These are phyloP conservation scores for Anabacerthia variegaticeps DNA, from an alignment of 2,797 vertebrate species.

Conservation along the genomic window DNA sequence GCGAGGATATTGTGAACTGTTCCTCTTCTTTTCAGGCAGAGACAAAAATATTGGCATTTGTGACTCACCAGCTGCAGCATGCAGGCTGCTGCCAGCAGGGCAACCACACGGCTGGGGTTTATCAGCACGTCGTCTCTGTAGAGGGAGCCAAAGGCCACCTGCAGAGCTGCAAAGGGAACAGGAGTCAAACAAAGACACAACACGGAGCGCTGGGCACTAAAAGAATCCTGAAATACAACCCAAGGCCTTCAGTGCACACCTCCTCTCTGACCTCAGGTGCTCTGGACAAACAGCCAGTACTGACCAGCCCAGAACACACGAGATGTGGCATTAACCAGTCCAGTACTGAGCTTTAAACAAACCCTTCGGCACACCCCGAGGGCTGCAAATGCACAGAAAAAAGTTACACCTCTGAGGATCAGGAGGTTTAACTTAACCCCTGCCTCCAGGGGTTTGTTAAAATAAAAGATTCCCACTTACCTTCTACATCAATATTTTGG, in stretches of 20 bases:
- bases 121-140: constrained; percentile 97
- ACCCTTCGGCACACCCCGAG: accelerated
- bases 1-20: accelerated
- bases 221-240: background rate
- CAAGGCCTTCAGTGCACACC: background rate
- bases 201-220: accelerated
- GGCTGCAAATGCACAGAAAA: background rate
- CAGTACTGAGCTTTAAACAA: background rate
- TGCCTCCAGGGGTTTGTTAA: background rate
- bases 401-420: background rate
- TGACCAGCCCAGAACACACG: background rate
- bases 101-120: constrained; percentile 92
- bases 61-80: constrained; percentile 96
- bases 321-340: accelerated
- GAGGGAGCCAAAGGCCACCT: constrained; percentile 95
- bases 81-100: constrained; percentile 93
- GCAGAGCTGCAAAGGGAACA: constrained; percentile 81
- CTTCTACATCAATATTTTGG: constrained; percentile 96
- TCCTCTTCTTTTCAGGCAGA: accelerated
- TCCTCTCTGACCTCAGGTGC: background rate
- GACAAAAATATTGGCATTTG: accelerated
- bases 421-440: background rate
- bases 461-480: constrained; percentile 71
- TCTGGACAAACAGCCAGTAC: background rate
- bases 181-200: background rate